These are phyloP conservation scores for Ectemnius lituratus DNA, from an alignment of 2,888 invertebrate species.

Conservation along the genomic window DNA sequence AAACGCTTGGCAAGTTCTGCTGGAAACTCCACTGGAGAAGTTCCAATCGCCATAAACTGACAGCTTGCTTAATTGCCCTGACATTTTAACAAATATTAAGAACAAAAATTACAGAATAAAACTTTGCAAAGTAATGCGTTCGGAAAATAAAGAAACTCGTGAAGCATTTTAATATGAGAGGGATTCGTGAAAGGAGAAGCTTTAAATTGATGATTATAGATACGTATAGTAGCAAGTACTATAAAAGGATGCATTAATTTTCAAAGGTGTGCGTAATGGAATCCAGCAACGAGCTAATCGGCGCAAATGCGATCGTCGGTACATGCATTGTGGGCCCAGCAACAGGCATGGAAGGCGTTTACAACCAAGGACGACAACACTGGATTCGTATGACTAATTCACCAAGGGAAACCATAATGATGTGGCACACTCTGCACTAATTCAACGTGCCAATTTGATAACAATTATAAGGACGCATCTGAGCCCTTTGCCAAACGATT, in stretches of 20 bases:
- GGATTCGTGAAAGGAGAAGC: no score
- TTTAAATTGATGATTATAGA: no score
- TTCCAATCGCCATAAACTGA: no score
- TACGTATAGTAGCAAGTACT: not conserved
- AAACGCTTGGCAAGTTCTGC: conserved; percentile 2
- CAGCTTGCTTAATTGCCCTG: no score
- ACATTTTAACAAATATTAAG: no score
- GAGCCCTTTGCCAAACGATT: not conserved
- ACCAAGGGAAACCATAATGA: conserved; percentile 91
- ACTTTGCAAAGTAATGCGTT: no score
- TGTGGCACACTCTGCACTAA: conserved; percentile 89
- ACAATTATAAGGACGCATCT: not conserved
- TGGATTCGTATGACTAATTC: conserved; percentile 94
- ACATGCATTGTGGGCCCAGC: conserved; percentile 86
- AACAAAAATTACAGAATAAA: no score
- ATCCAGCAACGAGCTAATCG: conserved; percentile 82
- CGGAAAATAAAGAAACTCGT: no score
- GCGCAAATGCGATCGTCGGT: conserved; percentile 83
- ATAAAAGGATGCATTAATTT: conserved; percentile 6
- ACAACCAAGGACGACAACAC: conserved; percentile 87
- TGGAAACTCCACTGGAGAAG: not conserved
- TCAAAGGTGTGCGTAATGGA: conserved; percentile 81
- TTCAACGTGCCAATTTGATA: not conserved
- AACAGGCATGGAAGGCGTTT: conserved; percentile 73
- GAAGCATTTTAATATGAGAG: no score